These are phyloP conservation scores for Drosophila ironensis DNA, from an alignment of 1,140 invertebrate genomes.

Conservation along the genomic window DNA sequence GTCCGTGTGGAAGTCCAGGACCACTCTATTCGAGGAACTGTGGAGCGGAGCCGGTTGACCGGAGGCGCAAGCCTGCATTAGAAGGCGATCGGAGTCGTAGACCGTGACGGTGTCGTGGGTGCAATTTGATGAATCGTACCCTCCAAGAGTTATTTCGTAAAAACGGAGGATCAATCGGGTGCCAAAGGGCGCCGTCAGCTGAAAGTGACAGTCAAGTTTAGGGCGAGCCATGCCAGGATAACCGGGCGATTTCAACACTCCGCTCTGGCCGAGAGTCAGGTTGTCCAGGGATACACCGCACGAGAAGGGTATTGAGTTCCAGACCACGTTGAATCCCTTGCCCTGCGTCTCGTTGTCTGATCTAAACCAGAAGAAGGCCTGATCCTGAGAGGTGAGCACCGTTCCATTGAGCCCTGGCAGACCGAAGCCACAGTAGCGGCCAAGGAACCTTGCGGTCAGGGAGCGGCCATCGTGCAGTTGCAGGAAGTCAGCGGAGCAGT, in stretches of 20 bases:
- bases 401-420: constrained; percentile 85
- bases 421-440: constrained; percentile 88
- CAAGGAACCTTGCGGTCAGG: constrained; percentile 86
- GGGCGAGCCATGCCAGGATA: constrained; percentile 90
- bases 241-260: constrained; percentile 90
- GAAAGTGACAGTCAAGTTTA: constrained; percentile 90
- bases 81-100: constrained; percentile 43
- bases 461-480: constrained; percentile 90
- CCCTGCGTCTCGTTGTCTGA: constrained; percentile 84
- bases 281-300: constrained; percentile 86
- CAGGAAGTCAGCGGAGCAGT: constrained; percentile 87
- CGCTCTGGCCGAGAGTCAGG: constrained; percentile 82
- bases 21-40: constrained; percentile 85
- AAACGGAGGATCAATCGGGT: constrained; percentile 91
- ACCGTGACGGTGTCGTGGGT: constrained; percentile 36
- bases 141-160: constrained; percentile 85
- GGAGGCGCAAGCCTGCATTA: constrained; percentile 86
- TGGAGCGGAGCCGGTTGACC: constrained; percentile 86
- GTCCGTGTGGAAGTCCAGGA: constrained; percentile 91
- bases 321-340: constrained; percentile 87
- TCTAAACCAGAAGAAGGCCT: constrained; percentile 90
- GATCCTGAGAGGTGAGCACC: constrained; percentile 88
- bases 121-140: constrained; percentile 24
- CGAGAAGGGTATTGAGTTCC: constrained; percentile 86
- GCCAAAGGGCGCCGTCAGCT: constrained; percentile 85